Percentiles rank a stretch among this genome's conserved stretches.
Conservation (phyloP, 2,888 invertebrate species). For the Cephus pygmeus region DNA sequence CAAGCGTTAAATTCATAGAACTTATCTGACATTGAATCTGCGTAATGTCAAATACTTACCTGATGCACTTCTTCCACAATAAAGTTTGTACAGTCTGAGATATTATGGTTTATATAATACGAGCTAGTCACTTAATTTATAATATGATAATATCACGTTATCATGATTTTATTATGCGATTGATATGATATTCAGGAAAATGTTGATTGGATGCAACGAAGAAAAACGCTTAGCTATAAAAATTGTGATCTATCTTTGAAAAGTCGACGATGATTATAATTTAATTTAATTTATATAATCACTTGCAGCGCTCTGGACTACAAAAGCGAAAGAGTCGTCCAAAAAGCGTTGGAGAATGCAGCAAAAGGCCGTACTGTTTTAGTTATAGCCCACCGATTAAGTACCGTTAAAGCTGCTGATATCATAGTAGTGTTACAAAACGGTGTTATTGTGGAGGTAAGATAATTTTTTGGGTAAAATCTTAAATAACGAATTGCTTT, state of each 20-base stretch:
- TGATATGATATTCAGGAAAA: no score
- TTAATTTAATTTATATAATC: conserved; percentile 9
- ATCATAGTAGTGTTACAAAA: conserved; percentile 89
- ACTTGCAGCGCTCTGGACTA: conserved; percentile 86
- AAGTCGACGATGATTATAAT: not conserved
- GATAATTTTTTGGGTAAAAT: not conserved
- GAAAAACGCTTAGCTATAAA: no score
- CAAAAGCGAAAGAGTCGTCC: conserved; percentile 91
- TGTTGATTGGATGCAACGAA: no score
- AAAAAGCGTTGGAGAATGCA: conserved; percentile 86
- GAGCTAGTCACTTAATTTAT: no score
- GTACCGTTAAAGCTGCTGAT: conserved; percentile 92
- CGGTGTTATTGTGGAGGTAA: conserved; percentile 86
- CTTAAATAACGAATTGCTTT: not conserved
- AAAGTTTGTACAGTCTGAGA: no score
- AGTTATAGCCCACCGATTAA: conserved; percentile 94
- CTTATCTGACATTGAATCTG: conserved; percentile 4
- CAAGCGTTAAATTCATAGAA: conserved; percentile 1
- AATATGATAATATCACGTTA: no score
- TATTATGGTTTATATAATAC: no score
- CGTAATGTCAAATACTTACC: no score
- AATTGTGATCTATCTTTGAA: no score
- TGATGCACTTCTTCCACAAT: no score
- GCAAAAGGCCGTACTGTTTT: conserved; percentile 88
- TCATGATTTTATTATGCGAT: no score